Base-by-base conservation (phyloP, 2,113 vertebrate species). In the Formicarius rufipectus region DNA sequence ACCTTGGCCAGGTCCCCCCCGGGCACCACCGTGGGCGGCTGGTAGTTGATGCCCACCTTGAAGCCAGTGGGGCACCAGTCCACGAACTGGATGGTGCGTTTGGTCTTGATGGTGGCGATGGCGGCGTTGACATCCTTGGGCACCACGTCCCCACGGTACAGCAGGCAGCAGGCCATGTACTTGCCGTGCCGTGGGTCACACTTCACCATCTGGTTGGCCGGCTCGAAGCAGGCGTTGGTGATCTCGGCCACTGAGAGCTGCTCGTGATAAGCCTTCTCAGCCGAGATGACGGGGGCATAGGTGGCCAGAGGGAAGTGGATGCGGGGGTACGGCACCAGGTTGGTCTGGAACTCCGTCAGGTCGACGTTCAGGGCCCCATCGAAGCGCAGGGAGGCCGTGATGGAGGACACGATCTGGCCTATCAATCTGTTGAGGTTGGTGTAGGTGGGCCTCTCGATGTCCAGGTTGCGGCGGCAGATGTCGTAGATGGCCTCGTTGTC, bases 1-100 rank as follows among this genome's bases (percentile, higher is more conserved):
- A 98, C 98, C 97, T 98, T 98, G 96, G 98, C 98, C 95, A 98
- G 97, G 95, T 98, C 98, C 2, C 98, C 98, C n/a, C 98, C 98
- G 95, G 98, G 98, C 60, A 98, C 98, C 64, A 97, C 98, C 3
- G 98, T 98, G 30, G 98, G 98, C 3, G 98, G 98, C 91, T 99
- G 98, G 95, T 98, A 99, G 92, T 98, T 98, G 97, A 99, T 98
- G 27, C 98, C 98, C 71, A 98, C 98, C 96, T 99, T 99, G 98
- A 99, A 99, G 12, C 98, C 98, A 1, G 98, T 98, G 5, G 98
- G 98, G 59, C 98, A 98, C 98, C 98, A 99, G 94, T 99, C 98
- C 64, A 97, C 97, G 1, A 97, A 97, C 95, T 97, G 97, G 87
- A 97, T 97, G 86, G 0, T 92, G 0, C 92, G 90, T 67, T 96